Base-by-base conservation (phyloP, 2,113 vertebrate species). In the Plotosus lineatus region DNA sequence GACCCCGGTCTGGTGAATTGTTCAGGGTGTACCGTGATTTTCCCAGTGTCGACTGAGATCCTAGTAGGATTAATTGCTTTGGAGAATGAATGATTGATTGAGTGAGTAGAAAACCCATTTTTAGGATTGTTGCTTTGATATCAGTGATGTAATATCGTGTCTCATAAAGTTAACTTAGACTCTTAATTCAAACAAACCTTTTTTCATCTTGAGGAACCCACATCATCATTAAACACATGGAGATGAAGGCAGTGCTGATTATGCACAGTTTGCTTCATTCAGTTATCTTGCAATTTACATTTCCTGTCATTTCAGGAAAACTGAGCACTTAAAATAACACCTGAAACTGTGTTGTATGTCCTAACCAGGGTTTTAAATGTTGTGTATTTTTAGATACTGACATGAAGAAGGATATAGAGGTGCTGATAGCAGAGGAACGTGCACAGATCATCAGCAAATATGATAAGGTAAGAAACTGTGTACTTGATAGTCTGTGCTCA, bases 341-440 rank as follows among this genome's bases (percentile, higher is more conserved):
- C 26, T 58, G 61, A 42, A 66, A n/a, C 0, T 44, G 4, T 69
- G 14, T 26, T 3, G 23, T 46, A 12, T 31, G 26, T 71, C 42
- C 66, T 69, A 44, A 50, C 8, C 8, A 72, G 26, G 12, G 19
- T 50, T 72, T 23, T 21, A 14, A 33, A 23, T 83, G 46, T 61
- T 31, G 11, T 87, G 56, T 78, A 46, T 17, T 85, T 86, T 56
- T 92, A 97, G 95, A 86, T 94, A 91, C 90, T 95, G 96, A 94
- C 93, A 97, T 97, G 95, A 97, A 95, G 95, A 97, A 96, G 90
- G 95, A 97, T 87, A 92, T 97, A 53, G 95, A 95, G 87, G 92
- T 92, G 84, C 89, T 96, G 88, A 94, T 96, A 90, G 93, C 94
- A 87, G 93, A 95, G 89, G 96, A 97, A 91, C 94, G 94, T 78